Base-by-base conservation (phyloP, 2,797 vertebrate species). In the Neosilurus hyrtlii region DNA sequence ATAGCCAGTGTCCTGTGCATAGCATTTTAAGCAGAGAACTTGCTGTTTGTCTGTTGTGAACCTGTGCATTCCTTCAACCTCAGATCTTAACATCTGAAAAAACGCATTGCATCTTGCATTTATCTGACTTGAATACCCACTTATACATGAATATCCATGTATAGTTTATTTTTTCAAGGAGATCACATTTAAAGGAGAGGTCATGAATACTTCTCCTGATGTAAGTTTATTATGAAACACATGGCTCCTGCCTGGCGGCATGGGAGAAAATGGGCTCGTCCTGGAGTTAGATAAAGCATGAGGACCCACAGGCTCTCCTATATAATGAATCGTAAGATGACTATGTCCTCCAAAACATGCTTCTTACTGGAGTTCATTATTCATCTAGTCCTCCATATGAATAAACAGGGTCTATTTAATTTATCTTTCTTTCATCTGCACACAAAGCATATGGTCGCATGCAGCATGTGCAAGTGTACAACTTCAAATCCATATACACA, bases 401-500 rank as follows among this genome's bases (percentile, higher is more conserved):
- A 92, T 93, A 94, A 94, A 93, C 92, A 91, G 92, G 90, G 90
- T 84, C 85, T 90, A 89, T 90, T 93, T 93, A 93, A 93, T 94
- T 89, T 91, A 86, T 89, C 88, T 90, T 91, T 91, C 88, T 87
- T 87, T 86, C 86, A 61, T 87, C 83, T 74, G 82, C 89, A 88
- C 86, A 77, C 85, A 87, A 85, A 84, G 84, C 89, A 90, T 84
- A 89, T 87, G 88, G 88, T 77, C n/a, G 62, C 72, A 65, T 75
- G 81, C 79, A 67, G 67, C 82, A 83, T 77, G 59, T 54, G 67
- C 84, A 83, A 43, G 26, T 51, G 6, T 70, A 81, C 77, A 75
- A 71, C 56, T 66, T 74, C 37, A 67, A 73, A 80, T 79, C 75
- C 68, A 67, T 73, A 85, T 72, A 83, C 52, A 51, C 24, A 70